These are phyloP conservation scores for Indicator indicator DNA, from an alignment of 2,113 vertebrate genomes.

Conservation along the genomic window DNA sequence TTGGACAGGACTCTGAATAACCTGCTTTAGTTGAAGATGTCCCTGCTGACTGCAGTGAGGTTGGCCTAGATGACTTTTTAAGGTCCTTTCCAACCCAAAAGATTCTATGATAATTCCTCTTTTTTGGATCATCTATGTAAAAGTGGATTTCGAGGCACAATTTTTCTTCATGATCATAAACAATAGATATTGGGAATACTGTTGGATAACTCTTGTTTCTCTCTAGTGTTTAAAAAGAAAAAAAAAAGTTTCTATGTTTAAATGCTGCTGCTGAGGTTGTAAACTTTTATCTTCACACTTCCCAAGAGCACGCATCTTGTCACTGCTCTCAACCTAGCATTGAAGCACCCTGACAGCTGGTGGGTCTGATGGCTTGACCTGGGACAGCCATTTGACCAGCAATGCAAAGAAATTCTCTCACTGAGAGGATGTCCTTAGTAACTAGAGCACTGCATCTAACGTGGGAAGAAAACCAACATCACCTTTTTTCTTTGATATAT, in stretches of 20 bases:
- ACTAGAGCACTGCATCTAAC: background rate
- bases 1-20: too few relatives aligned
- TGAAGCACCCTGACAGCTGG: background rate
- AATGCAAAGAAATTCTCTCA: background rate
- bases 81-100: too few relatives aligned
- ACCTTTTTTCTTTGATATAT: background rate
- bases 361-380: background rate
- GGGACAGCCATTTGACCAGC: background rate
- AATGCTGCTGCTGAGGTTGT: background rate
- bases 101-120: background rate
- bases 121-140: background rate
- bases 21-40: too few relatives aligned
- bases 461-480: fast-evolving
- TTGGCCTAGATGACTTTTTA: too few relatives aligned
- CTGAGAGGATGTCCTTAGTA: background rate
- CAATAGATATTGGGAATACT: background rate
- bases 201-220: background rate
- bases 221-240: background rate
- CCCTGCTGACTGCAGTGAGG: too few relatives aligned
- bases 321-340: background rate
- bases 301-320: background rate
- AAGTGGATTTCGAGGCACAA: background rate
- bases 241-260: background rate
- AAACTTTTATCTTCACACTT: background rate
- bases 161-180: background rate